Evolutionary conservation across 1,140 invertebrate genomes (phyloP).

Genomic region (Venustaconcha ellipsiformis): DNA sequence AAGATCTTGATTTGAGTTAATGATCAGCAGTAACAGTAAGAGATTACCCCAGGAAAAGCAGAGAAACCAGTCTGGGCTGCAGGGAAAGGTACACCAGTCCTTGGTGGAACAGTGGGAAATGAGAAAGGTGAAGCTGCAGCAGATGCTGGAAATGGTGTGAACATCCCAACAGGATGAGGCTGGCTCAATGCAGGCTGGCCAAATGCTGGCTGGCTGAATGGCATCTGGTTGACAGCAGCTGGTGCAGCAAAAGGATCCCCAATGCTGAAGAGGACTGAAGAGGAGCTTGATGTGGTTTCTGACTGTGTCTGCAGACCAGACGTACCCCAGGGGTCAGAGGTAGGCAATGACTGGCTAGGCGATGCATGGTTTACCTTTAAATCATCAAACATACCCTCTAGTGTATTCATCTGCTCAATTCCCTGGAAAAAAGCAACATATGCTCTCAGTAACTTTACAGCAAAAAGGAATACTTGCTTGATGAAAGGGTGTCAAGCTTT

Average conservation of each 20-base stretch:
- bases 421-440: constrained; percentile 43
- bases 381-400: constrained; percentile 30
- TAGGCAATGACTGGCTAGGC: constrained; percentile 23
- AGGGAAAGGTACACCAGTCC: constrained; percentile 9
- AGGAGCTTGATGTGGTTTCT: constrained; percentile 30
- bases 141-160: no score
- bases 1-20: no score
- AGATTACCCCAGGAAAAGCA: not conserved
- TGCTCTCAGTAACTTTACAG: no score
- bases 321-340: constrained; percentile 48
- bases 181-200: not conserved
- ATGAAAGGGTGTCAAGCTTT: no score
- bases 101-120: constrained; percentile 14
- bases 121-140: no score
- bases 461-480: no score
- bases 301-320: no score
- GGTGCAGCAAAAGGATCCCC: constrained; percentile 23
- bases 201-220: constrained; percentile 1
- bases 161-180: no score
- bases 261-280: constrained; percentile 14
- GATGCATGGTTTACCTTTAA: constrained; percentile 29
- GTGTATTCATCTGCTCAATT: constrained; percentile 64
- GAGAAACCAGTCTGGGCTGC: not conserved
- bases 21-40: no score
- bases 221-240: constrained; percentile 18